Percentiles rank a stretch among this genome's conserved stretches.
Conservation (phyloP, 2,113 vertebrate species). For the Pterocles burchelli region DNA sequence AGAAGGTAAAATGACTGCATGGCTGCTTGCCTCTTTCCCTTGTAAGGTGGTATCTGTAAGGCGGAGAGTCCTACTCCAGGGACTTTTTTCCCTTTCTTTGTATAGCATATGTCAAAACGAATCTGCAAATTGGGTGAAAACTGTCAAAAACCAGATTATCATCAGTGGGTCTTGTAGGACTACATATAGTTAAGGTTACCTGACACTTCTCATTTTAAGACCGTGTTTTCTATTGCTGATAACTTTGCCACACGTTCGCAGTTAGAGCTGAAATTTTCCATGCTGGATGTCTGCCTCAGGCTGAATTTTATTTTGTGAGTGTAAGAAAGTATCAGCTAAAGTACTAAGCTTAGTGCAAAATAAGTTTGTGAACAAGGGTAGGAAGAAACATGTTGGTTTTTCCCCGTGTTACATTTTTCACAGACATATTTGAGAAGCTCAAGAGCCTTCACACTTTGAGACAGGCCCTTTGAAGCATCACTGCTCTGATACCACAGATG, state of each 20-base stretch:
- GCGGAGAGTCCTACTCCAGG: background rate
- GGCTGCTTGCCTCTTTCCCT: background rate
- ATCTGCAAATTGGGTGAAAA: constrained; percentile 38
- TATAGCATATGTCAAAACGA: background rate
- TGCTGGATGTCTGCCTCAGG: constrained; percentile 58
- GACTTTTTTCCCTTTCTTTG: background rate
- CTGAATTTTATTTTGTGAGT: constrained; percentile 57
- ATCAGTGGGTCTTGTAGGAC: background rate
- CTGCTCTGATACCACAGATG: constrained; percentile 68
- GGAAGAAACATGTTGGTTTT: constrained; percentile 62
- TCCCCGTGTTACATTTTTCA: constrained; percentile 45
- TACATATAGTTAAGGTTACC: constrained; percentile 41
- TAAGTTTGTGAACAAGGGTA: constrained; percentile 57
- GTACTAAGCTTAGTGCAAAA: constrained; percentile 14
- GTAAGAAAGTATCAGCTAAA: constrained; percentile 55
- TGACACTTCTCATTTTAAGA: constrained; percentile 55
- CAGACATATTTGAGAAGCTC: constrained; percentile 62
- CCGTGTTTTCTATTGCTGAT: constrained; percentile 39
- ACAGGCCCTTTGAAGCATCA: constrained; percentile 66
- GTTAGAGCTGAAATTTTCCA: constrained; percentile 61
- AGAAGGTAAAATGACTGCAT: background rate
- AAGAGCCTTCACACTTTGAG: constrained; percentile 68
- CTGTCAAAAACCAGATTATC: constrained; percentile 25
- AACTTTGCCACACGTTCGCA: constrained; percentile 59
- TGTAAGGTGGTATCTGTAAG: background rate